phyloP scores from a whole-genome alignment of 2,113 vertebrate species.

The Megatriorchis doriae region DNA sequence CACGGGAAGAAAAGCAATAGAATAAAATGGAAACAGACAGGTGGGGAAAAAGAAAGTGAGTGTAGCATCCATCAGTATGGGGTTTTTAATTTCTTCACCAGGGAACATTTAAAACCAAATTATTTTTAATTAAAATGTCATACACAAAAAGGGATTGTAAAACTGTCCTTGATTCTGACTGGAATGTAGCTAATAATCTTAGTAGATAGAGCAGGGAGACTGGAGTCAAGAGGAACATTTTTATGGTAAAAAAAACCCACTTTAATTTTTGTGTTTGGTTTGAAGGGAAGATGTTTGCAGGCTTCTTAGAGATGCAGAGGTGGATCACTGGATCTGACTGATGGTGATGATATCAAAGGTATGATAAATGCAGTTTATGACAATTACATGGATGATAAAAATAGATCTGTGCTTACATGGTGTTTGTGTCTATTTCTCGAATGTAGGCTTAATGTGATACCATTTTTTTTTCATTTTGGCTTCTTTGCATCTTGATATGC shows the following conservation, averaged over 20 bases:
- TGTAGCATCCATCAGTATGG: neutral
- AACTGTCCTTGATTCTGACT: neutral
- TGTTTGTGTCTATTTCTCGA: neutral
- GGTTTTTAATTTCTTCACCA: neutral
- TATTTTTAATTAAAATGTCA: neutral
- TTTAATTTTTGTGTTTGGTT: neutral
- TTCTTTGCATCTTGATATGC: neutral
- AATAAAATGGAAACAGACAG: constrained; percentile 24
- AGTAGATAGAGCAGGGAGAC: neutral
- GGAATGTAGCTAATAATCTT: neutral
- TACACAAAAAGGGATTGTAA: neutral
- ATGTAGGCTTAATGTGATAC: neutral
- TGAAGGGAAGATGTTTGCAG: neutral
- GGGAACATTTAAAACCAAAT: neutral
- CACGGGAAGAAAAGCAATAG: neutral
- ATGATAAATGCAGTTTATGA: constrained; percentile 19
- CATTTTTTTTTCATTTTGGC: neutral
- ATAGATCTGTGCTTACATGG: neutral
- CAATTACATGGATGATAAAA: neutral
- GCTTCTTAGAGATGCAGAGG: neutral
- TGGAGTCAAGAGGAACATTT: neutral
- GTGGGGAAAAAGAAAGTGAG: neutral
- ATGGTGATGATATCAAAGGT: neutral
- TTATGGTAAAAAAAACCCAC: neutral
- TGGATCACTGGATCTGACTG: neutral